These are phyloP conservation scores for Ochropleura plecta DNA, from an alignment of 2,888 invertebrate genomes.

Conservation along the genomic window DNA sequence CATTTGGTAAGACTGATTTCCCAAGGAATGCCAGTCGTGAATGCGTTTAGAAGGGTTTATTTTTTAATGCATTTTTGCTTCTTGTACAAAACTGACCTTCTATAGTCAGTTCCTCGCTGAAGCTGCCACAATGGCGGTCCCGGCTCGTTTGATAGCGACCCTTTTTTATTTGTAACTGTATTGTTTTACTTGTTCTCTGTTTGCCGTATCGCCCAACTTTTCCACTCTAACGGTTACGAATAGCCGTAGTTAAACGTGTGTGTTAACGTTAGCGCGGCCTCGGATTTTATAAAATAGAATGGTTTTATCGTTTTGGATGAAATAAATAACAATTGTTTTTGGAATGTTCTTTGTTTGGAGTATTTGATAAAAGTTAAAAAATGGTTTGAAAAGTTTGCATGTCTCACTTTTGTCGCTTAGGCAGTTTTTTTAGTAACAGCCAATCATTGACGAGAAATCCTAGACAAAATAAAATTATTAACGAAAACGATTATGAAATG, in stretches of 20 bases:
- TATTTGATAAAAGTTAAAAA: not conserved
- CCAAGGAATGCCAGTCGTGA: not conserved
- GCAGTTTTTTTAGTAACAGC: not conserved
- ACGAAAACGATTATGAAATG: too few species aligned
- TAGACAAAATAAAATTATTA: too few species aligned
- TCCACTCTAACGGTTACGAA: conserved; percentile 48
- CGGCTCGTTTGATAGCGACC: conserved; percentile 44
- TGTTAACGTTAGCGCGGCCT: not conserved
- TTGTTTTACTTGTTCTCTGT: conserved; percentile 51
- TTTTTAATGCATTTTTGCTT: not conserved
- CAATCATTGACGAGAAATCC: too few species aligned
- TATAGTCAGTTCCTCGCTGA: not conserved
- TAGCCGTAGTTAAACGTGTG: conserved; percentile 38
- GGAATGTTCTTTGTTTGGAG: not conserved
- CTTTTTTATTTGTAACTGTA: conserved; percentile 55
- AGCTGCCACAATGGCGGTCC: conserved; percentile 25
- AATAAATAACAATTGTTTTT: not conserved
- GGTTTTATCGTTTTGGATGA: not conserved
- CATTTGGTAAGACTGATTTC: too few species aligned
- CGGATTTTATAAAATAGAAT: conserved; percentile 9
- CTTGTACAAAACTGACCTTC: conserved; percentile 3
- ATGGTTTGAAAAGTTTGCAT: not conserved
- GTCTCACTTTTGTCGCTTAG: not conserved
- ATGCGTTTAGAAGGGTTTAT: too few species aligned
- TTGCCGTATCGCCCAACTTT: conserved; percentile 50